These are phyloP conservation scores for Luperina testacea DNA, from an alignment of 2,888 invertebrate genomes.

Conservation along the genomic window DNA sequence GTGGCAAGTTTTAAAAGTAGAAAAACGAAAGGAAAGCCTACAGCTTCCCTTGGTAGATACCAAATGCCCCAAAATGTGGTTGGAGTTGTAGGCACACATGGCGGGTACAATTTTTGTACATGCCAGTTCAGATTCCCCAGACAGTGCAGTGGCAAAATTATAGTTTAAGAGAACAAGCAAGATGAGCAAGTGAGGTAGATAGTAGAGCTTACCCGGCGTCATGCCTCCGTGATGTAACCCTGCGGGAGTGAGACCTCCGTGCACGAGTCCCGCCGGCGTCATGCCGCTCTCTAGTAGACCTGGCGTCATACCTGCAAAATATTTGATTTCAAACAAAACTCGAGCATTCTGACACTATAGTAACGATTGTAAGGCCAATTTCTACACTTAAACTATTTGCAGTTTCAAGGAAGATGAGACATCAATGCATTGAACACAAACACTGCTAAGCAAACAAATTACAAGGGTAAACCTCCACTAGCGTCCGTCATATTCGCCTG, in stretches of 20 bases:
- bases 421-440: not conserved
- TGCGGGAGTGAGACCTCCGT: constrained; percentile 85
- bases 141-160: not conserved
- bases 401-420: not conserved
- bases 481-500: not conserved
- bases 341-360: not conserved
- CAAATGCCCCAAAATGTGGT: not conserved
- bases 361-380: not conserved
- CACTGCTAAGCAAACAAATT: not conserved
- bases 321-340: not conserved
- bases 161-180: not conserved
- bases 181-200: not conserved
- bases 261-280: constrained; percentile 79
- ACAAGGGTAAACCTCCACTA: not conserved
- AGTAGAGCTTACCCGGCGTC: constrained; percentile 74
- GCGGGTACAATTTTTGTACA: not conserved
- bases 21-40: not conserved
- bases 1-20: not conserved
- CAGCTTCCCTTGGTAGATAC: not conserved
- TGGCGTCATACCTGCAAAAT: constrained; percentile 77
- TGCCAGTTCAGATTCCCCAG: not conserved
- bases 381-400: not conserved
- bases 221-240: constrained; percentile 87
- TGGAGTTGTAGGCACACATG: not conserved
- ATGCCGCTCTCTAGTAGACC: constrained; percentile 79